These are phyloP conservation scores for Sula dactylatra DNA, from an alignment of 2,113 vertebrate species.

Conservation along the genomic window DNA sequence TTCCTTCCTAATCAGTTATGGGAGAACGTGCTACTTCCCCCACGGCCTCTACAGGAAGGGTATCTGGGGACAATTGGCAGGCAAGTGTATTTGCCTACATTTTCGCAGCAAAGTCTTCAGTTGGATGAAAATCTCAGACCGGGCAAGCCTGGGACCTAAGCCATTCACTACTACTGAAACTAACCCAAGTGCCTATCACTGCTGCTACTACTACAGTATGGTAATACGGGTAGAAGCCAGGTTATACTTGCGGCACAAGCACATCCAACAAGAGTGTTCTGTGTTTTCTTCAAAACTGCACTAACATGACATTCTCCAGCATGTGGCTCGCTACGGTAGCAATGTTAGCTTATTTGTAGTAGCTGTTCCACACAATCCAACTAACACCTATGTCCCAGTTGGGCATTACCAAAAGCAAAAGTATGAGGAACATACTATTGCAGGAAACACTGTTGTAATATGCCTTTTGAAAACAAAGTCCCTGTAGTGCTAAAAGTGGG, in stretches of 20 bases:
- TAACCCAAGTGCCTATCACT: not conserved
- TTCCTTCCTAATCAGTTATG: not conserved
- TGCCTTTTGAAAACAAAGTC: not conserved
- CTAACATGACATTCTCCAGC: not conserved
- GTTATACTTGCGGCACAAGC: not conserved
- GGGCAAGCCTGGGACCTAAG: not conserved
- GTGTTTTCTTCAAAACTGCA: not conserved
- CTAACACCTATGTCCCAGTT: not conserved
- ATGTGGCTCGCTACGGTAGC: accelerated
- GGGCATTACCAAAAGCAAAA: not conserved
- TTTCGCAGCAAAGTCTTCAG: not conserved
- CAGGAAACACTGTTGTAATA: not conserved
- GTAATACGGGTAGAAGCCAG: not conserved
- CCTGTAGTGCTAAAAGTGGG: not conserved
- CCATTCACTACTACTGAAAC: not conserved
- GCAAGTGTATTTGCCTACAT: not conserved
- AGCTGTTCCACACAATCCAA: not conserved
- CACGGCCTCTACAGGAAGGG: not conserved
- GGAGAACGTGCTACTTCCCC: not conserved
- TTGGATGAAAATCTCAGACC: not conserved
- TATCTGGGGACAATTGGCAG: accelerated
- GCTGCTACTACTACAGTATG: not conserved
- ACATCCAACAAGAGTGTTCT: accelerated
- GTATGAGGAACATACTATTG: not conserved
- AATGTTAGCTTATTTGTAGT: not conserved